phyloP scores from a whole-genome alignment of 2,113 vertebrate species.

The Embiotoca jacksoni region DNA sequence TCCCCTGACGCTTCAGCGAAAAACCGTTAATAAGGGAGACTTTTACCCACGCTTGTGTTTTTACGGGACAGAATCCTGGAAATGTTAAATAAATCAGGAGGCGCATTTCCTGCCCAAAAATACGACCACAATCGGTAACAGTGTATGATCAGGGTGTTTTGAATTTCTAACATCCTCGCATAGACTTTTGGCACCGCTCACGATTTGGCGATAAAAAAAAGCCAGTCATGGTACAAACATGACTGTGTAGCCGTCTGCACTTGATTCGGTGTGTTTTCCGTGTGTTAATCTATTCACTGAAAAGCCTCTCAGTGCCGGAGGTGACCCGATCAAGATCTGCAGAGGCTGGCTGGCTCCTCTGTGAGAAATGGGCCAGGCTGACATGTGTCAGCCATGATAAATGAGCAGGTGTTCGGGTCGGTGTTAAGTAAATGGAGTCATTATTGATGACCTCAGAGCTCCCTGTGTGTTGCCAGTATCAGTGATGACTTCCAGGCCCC shows the following conservation, averaged over 20 bases:
- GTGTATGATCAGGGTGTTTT: not conserved
- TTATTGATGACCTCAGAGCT: slow-evolving; percentile 77
- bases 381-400: slow-evolving; percentile 73
- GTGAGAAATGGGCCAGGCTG: slow-evolving; percentile 69
- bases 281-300: slow-evolving; percentile 32
- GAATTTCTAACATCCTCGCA: not conserved
- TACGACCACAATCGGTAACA: not conserved
- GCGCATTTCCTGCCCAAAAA: not conserved
- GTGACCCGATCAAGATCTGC: slow-evolving; percentile 71
- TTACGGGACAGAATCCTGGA: not conserved
- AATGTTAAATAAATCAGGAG: not conserved
- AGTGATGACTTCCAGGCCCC: slow-evolving; percentile 70
- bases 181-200: not conserved
- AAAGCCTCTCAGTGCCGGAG: slow-evolving; percentile 44
- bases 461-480: slow-evolving; percentile 67
- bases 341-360: slow-evolving; percentile 40
- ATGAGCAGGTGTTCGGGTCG: slow-evolving; percentile 76
- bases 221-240: not conserved
- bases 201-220: slow-evolving; percentile 21
- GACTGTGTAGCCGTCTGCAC: slow-evolving; percentile 26
- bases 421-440: slow-evolving; percentile 80
- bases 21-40: not conserved
- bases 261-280: slow-evolving; percentile 31
- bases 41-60: not conserved
- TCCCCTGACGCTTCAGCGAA: not conserved